Percentiles rank a stretch among this genome's conserved stretches.
Conservation (phyloP, 2,888 invertebrate species). For the Zele albiditarsus region DNA sequence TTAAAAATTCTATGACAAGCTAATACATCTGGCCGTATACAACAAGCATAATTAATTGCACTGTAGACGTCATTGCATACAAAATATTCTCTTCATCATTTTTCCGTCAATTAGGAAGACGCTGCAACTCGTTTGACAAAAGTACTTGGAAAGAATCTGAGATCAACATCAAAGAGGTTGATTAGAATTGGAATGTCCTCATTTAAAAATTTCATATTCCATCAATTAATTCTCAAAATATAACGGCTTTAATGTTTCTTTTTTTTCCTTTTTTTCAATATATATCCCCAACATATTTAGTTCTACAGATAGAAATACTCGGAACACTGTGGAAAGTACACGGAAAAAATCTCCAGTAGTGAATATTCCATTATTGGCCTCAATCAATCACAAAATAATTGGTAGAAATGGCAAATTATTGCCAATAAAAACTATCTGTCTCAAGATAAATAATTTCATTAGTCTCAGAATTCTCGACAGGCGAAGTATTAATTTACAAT, state of each 20-base stretch:
- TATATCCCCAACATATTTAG: neutral
- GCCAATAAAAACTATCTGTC: conserved; percentile 53
- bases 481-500: conserved; percentile 54
- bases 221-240: neutral
- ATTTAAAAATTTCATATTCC: neutral
- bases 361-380: neutral
- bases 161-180: conserved; percentile 33
- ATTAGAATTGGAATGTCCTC: neutral
- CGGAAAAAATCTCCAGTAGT: conserved; percentile 7
- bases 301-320: conserved; percentile 14
- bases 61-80: neutral
- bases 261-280: too few relatives aligned
- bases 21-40: neutral
- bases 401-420: conserved; percentile 26
- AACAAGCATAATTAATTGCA: too few relatives aligned
- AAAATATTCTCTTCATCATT: conserved; percentile 17
- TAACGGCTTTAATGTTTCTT: neutral
- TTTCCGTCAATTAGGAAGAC: conserved; percentile 38
- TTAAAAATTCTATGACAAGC: neutral
- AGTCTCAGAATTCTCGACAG: conserved; percentile 55
- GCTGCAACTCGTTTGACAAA: conserved; percentile 39
- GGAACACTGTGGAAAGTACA: conserved; percentile 6
- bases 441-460: conserved; percentile 56
- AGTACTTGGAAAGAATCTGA: conserved; percentile 28
- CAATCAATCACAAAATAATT: neutral